phyloP scores from a whole-genome alignment of 2,888 invertebrate species.

The Aethes cnicana region DNA sequence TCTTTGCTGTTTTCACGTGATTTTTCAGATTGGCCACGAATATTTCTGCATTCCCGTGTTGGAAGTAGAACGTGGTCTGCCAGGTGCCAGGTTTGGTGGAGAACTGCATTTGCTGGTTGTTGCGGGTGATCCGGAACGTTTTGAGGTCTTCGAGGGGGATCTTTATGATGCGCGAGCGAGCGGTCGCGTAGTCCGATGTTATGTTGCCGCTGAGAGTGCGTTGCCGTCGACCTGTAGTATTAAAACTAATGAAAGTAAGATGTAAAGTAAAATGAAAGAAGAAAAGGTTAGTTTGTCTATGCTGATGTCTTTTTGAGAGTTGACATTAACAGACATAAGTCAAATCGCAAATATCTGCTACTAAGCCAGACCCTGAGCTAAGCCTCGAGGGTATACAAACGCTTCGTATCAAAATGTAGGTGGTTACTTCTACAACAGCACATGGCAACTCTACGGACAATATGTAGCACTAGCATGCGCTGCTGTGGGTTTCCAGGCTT shows the following conservation, averaged over 20 bases:
- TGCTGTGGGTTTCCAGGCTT: too few relatives aligned
- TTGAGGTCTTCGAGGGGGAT: constrained; percentile 69
- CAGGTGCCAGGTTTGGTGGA: constrained; percentile 79
- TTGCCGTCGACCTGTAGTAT: constrained; percentile 81
- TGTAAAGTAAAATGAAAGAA: background rate
- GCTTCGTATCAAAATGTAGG: too few relatives aligned
- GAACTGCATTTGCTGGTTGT: constrained; percentile 73
- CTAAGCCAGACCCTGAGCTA: too few relatives aligned
- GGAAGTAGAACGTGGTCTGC: constrained; percentile 92
- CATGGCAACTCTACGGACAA: too few relatives aligned
- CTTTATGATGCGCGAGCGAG: constrained; percentile 67
- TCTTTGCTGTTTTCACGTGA: constrained; percentile 84
- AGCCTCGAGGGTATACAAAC: too few relatives aligned
- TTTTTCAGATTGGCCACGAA: constrained; percentile 85
- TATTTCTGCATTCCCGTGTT: constrained; percentile 91
- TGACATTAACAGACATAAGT: too few relatives aligned
- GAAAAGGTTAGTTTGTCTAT: too few relatives aligned
- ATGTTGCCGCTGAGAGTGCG: constrained; percentile 83
- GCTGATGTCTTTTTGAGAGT: too few relatives aligned
- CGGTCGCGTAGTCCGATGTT: constrained; percentile 70
- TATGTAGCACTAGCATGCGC: too few relatives aligned
- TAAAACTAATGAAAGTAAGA: background rate
- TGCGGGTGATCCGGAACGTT: constrained; percentile 64
- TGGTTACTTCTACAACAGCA: too few relatives aligned
- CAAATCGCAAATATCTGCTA: too few relatives aligned